Base-by-base conservation (phyloP, 2,113 vertebrate genomes). In the Syrmaticus mikado region DNA sequence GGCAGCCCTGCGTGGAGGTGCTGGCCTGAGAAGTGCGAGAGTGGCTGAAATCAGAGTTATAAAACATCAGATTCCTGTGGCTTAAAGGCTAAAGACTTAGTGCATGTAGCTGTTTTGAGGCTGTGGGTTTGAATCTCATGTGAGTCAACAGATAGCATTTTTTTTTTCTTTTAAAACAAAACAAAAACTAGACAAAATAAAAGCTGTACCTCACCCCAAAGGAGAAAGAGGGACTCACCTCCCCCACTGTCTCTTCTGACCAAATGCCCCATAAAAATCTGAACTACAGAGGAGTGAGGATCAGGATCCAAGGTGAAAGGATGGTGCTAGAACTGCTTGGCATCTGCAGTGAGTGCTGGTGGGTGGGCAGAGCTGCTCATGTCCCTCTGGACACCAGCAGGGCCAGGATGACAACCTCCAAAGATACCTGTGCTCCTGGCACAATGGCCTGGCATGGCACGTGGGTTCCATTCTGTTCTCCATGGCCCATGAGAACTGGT, bases 121-220 rank as follows among this genome's bases (percentile, higher is more conserved):
- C 6, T 81, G 46, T 65, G 52, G 13, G 95, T 95, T 96, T 96
- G 94, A 96, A 71, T 90, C 96, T 46, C 12, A 14, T 3, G 1
- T 43, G 5, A 40, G 27, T 88, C 68, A 52, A 0, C 1, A 52
- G 46, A 0, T 1, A 46, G 6, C 34, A 13, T 30, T 21, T 15
- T 38, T 20, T 20, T 32, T 55, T 89, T 10, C 7, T 4, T 9
- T 13, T 7, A 21, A 9, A 4, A 15, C 13, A 71, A 40, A 6
- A 76, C 72, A 50, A 70, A 60, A 55, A 2, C 25, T 40, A 9
- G 4, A 13, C 13, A 67, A 40, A 6, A 76, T 78, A 50, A 66
- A 64, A 55, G 3, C 28, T 43, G 10, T 50, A 24, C 6, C 5
- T 87, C 25, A 68, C 19, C 5, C 17, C 10, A 65, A 85, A 77